phyloP scores from a whole-genome alignment of 2,888 invertebrate species.

The Notodonta dromedarius region DNA sequence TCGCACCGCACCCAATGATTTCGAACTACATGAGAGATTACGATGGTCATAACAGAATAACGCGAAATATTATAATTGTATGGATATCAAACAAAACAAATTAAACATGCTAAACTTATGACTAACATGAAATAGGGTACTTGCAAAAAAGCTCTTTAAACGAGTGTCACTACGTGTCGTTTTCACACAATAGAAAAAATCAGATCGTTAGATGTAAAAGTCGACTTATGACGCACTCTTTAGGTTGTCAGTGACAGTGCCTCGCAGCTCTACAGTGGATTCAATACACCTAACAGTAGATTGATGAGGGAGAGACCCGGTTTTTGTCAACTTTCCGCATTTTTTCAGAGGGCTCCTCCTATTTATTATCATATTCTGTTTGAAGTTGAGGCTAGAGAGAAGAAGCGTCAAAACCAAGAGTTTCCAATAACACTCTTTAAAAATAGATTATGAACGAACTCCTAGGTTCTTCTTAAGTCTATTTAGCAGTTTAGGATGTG shows the following conservation, averaged over 20 bases:
- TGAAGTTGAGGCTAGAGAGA: conserved; percentile 47
- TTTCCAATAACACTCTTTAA: too few species aligned
- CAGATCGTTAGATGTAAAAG: conserved; percentile 32
- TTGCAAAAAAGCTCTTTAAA: background rate
- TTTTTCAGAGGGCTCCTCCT: conserved; percentile 50
- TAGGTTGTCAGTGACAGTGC: conserved; percentile 33
- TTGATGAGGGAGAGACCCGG: conserved; percentile 62
- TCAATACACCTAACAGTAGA: conserved; percentile 55
- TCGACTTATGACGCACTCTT: conserved; percentile 26
- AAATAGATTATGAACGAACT: too few species aligned
- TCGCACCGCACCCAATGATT: conserved; percentile 41
- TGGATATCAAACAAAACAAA: conserved; percentile 10
- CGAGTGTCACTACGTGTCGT: conserved; percentile 5
- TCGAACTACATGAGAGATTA: background rate
- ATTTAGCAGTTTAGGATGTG: too few species aligned
- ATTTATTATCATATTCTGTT: conserved; percentile 63
- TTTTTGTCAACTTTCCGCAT: conserved; percentile 54
- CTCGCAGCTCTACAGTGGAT: conserved; percentile 34
- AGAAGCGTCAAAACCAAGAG: too few species aligned
- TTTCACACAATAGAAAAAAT: conserved; percentile 25
- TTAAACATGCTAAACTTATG: conserved; percentile 10
- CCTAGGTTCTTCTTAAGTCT: too few species aligned
- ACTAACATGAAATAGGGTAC: background rate
- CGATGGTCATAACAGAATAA: background rate
- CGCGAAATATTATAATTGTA: background rate